Conservation (phyloP, 2,797 vertebrate genomes). For the Pampus argenteus region DNA sequence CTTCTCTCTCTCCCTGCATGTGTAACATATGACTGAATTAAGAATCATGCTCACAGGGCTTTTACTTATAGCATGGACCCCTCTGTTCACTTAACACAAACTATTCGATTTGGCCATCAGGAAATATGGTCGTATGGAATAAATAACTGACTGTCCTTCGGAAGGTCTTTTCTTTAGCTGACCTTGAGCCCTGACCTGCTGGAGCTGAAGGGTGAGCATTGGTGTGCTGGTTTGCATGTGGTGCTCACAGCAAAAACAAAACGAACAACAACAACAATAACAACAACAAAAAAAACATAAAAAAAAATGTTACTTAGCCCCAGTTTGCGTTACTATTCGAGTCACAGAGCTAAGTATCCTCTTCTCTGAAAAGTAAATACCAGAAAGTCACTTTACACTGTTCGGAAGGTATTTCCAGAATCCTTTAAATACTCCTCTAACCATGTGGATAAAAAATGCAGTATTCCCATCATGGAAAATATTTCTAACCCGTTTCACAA, state of each 20-base stretch:
- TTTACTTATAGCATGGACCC: slow-evolving; percentile 30
- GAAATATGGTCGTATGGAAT: slow-evolving; percentile 13
- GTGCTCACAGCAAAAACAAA: not conserved
- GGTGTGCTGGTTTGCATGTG: not conserved
- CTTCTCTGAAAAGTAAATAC: too few species aligned
- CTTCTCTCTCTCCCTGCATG: slow-evolving; percentile 13
- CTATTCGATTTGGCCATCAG: slow-evolving; percentile 40
- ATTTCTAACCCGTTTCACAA: too few species aligned
- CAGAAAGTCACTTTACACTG: not conserved
- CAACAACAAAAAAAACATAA: not conserved
- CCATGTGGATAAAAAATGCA: not conserved
- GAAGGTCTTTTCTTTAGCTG: slow-evolving; percentile 17
- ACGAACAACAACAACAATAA: too few species aligned
- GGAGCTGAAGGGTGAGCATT: not conserved
- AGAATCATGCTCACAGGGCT: slow-evolving; percentile 24
- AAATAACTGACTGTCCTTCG: slow-evolving; percentile 5
- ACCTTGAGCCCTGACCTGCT: slow-evolving; percentile 25
- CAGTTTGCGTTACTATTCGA: not conserved
- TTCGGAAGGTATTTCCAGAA: not conserved
- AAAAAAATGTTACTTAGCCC: not conserved
- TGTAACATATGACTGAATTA: slow-evolving; percentile 26
- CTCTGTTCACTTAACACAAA: slow-evolving; percentile 44
- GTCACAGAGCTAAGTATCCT: not conserved
- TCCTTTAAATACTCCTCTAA: not conserved
- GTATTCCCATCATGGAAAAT: not conserved